Conservation (phyloP, 2,888 invertebrate genomes). For the Andricus quercusramuli region DNA sequence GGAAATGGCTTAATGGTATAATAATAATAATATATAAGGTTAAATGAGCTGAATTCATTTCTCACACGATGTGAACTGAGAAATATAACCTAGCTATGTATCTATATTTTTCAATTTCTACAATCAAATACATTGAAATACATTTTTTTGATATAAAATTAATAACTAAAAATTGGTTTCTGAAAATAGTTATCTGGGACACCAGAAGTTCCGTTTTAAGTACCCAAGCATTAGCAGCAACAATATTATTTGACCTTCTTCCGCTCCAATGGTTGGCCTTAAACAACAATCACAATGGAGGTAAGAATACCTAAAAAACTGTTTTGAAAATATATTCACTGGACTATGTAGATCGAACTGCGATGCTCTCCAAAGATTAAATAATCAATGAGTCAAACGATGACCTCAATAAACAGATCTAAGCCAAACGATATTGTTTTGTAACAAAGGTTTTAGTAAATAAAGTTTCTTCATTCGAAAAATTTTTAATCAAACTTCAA, state of each 20-base stretch:
- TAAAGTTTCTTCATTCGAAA: not conserved
- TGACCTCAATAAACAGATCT: too few relatives aligned
- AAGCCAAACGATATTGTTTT: too few relatives aligned
- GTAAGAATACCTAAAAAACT: not conserved
- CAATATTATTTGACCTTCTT: not conserved
- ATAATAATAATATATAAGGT: too few relatives aligned
- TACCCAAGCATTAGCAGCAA: not conserved
- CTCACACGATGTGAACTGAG: too few relatives aligned
- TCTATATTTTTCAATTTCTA: not conserved
- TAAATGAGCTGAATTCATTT: too few relatives aligned
- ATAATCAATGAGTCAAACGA: not conserved
- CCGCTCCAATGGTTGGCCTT: constrained; percentile 1
- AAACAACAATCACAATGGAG: not conserved
- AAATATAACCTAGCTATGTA: too few relatives aligned
- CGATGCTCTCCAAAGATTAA: not conserved
- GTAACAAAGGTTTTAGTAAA: too few relatives aligned
- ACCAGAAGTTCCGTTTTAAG: not conserved
- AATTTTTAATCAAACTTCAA: not conserved
- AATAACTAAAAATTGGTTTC: not conserved
- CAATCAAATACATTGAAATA: not conserved
- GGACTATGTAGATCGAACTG: not conserved
- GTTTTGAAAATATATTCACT: not conserved
- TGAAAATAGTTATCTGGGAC: not conserved
- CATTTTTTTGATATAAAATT: not conserved
- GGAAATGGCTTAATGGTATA: too few relatives aligned